Evolutionary conservation across 1,140 invertebrate genomes (phyloP), one percentile per base, ranked within the genome.

Genomic region (Sipha flava): DNA sequence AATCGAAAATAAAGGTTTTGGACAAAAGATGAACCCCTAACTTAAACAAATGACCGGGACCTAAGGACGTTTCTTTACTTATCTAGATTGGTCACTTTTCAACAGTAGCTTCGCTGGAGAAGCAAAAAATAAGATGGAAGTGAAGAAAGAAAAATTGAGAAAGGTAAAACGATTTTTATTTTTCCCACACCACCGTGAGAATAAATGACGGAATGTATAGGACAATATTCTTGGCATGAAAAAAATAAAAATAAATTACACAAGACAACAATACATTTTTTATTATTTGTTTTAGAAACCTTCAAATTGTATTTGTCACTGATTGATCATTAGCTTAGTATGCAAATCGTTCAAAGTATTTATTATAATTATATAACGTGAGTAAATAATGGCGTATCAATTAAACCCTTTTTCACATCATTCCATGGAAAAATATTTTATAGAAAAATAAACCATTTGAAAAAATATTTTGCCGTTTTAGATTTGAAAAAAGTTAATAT

Each of bases 1-100:
- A 72, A 52, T 72, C 43, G 68, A 72, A 72, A 49, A 72, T 49
- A 52, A 49, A 52, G 29, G 43, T 72, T 31, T 49, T 18, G 43
- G 29, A 72, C 68, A 72, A 72, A 31, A 31, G 68, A 47, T 26
- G 68, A 49, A 26, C 29, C 43, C 43, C 9, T 31, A 72, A 49
- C n/a, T 23, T 52, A 47, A 72, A 72, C 49, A 72, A 72, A 72
- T 72, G 43, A 34, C 47, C 68, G n/a, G 68, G 16, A 31, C 45
- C 26, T 29, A 4, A 49, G 29, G 10, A 34, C 47, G 45, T 40
- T 40, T 23, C 68, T 47, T 72, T 72, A 47, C 43, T 47, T 72
- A 72, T 72, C 68, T 52, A 34, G 47, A 47, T 52, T 52, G 68
- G 68, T 72, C 43, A 72, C 68, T 72, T 72, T 52, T 52, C 47